Evolutionary conservation across 1,140 invertebrate genomes (phyloP).

Genomic region (Eriosoma lanigerum): DNA sequence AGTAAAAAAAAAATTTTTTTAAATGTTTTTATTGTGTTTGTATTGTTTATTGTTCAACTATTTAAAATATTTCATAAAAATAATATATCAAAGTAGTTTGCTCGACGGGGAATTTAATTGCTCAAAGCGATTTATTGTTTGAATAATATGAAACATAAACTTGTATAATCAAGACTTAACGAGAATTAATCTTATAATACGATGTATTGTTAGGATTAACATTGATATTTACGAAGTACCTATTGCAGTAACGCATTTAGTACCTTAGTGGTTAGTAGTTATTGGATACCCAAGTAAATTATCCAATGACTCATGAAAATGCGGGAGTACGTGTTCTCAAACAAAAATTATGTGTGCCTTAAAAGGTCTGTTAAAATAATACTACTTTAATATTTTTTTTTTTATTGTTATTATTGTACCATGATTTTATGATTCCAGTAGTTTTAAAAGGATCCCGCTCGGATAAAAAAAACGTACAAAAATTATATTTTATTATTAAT

Average conservation of each 20-base stretch:
- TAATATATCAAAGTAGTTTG: too few species aligned
- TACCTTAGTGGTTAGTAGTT: neutral
- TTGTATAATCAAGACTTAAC: neutral
- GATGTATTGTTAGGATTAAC: neutral
- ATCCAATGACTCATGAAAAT: constrained; percentile 3
- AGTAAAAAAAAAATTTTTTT: too few species aligned
- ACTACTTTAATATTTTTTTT: constrained; percentile 12
- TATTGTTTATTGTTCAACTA: too few species aligned
- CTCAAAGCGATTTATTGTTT: neutral
- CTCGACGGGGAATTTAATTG: too few species aligned
- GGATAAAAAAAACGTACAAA: neutral
- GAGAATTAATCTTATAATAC: neutral
- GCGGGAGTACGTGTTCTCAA: constrained; percentile 19
- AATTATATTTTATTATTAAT: neutral
- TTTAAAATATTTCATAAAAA: too few species aligned
- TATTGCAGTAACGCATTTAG: too few species aligned
- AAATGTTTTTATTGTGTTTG: too few species aligned
- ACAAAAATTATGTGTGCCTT: constrained; percentile 22
- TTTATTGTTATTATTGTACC: neutral
- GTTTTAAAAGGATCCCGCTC: neutral
- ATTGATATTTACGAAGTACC: too few species aligned
- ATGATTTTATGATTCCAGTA: neutral
- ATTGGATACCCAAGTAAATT: neutral
- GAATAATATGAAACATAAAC: neutral
- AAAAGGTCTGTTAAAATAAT: constrained; percentile 28